Base-by-base conservation (phyloP, 53 echinoderm and acorn worm species). In the Stichopus horrens region DNA sequence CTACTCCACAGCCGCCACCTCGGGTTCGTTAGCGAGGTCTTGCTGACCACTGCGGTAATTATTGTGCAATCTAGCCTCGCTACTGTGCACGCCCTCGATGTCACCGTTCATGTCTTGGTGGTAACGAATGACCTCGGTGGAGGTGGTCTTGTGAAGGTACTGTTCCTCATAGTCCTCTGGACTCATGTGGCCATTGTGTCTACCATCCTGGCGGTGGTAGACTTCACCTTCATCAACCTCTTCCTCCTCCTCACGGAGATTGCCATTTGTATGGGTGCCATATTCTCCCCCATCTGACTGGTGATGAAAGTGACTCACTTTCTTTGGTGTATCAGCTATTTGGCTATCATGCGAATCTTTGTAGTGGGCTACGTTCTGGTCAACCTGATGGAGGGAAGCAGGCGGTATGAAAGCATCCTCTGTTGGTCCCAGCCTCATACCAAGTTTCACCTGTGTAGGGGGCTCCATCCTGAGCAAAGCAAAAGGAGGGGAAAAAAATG, bases 241-340 rank as follows among this genome's bases (percentile, higher is more conserved):
- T 53, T 81, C 81, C 2, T 54, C 55, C n/a, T 80, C 81, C 54
- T 77, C 54, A 4, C 56, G 58, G 58, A 81, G 56, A 21, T 81
- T 58, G 9, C 81, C 81, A 56, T 81, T 81, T 18, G 71, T 71
- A 8, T 81, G 81, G 53, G 52, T 20, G 81, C 16, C 9, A 56
- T 81, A 81, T 20, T 81, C 81, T 18, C 81, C 81, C 2, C 57
- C 80, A 5, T 78, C 79, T 0, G 55, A 21, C 9, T 81, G 56
- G 21, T 56, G 81, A 22, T 53, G 58, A 58, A 57, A 56, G 55
- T 79, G 81, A 16, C 81, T 81, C 81, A 55, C 55, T 81, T 81
- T 81, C 81, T 81, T 81, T 81, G 81, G 81, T 81, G 81, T 55
- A 21, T 81, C 58, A 81, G 54, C 56, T 81, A 81, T 81, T 81